Evolutionary conservation across 2,113 vertebrate genomes (phyloP).

Genomic region (Semicossyphus pulcher): DNA sequence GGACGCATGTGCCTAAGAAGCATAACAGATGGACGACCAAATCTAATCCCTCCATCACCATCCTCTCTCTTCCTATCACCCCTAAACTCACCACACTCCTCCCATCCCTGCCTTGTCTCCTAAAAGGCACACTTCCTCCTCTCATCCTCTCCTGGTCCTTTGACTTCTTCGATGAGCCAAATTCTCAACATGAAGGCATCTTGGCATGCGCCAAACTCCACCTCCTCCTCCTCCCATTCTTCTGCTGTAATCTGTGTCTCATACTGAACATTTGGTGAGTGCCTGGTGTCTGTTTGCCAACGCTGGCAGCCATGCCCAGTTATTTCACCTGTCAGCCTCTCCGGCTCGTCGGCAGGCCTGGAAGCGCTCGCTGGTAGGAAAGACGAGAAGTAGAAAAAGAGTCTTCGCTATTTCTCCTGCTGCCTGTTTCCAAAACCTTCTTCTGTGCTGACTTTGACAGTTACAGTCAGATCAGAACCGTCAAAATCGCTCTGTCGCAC

Average conservation of each 20-base stretch:
- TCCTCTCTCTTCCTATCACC: neutral
- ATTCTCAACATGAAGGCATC: constrained; percentile 33
- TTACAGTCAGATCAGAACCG: constrained; percentile 34
- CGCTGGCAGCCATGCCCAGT: constrained; percentile 36
- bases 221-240: constrained; percentile 39
- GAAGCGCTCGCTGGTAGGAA: constrained; percentile 25
- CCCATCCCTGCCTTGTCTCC: neutral
- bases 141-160: neutral
- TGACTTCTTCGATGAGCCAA: constrained; percentile 15
- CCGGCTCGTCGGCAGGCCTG: constrained; percentile 48
- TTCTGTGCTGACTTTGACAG: constrained; percentile 20
- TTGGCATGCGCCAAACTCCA: constrained; percentile 3
- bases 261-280: constrained; percentile 65
- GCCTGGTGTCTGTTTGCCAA: constrained; percentile 40
- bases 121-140: neutral
- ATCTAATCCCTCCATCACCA: constrained; percentile 18
- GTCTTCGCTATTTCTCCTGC: constrained; percentile 13
- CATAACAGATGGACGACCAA: constrained; percentile 28
- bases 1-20: constrained; percentile 40
- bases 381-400: neutral
- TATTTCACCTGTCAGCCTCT: constrained; percentile 59
- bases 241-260: constrained; percentile 48
- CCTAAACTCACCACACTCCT: neutral
- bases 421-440: neutral
- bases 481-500: neutral